Evolutionary conservation across 2,113 vertebrate species (phyloP), one percentile per base, ranked within the genome.

Genomic region (Pithys albifrons): DNA sequence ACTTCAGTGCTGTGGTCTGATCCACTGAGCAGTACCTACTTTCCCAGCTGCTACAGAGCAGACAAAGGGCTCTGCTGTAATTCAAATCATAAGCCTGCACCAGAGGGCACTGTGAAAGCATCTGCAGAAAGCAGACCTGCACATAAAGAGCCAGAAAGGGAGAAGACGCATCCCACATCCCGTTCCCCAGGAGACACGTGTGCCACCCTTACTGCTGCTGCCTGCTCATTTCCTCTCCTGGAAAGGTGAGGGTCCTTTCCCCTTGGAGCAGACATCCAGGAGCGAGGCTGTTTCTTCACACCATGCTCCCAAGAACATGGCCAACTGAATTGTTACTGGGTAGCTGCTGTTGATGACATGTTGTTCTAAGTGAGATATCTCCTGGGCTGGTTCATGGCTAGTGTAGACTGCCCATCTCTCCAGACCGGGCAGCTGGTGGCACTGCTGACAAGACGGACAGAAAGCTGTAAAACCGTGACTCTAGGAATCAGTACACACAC

Each of bases 31-130:
- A 89, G 61, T 1, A 4, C 10, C 18, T 11, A 0, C n/a, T 45
- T 57, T 61, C 58, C n/a, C 37, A 49, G 3, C 2, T 3, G 69
- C 27, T 4, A 39, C 41, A 46, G 28, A 23, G 64, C 82, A 65
- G 20, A 13, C 1, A 0, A 22, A 78, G 83, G 52, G 77, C 35
- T 87, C 65, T 72, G 41, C 73, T 66, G 41, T 3, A 55, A 43
- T 16, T 49, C 11, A 10, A 39, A 25, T 4, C 14, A 22, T 1
- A 12, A 88, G 46, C 23, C 74, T 4, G 17, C 89, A 83, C 93
- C 81, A 95, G 88, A 91, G 91, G 87, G 81, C 93, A 88, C 89
- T 77, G 33, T 27, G n/a, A 82, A 58, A 66, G 55, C 41, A 43
- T 43, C 41, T 43, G 41, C 41, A 43, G 41, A 43, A 43, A 43